A percentile compares a stretch with the other conserved stretches of the same genome.
Conservation (phyloP, 2,113 vertebrate species). For the Pluvialis apricaria region DNA sequence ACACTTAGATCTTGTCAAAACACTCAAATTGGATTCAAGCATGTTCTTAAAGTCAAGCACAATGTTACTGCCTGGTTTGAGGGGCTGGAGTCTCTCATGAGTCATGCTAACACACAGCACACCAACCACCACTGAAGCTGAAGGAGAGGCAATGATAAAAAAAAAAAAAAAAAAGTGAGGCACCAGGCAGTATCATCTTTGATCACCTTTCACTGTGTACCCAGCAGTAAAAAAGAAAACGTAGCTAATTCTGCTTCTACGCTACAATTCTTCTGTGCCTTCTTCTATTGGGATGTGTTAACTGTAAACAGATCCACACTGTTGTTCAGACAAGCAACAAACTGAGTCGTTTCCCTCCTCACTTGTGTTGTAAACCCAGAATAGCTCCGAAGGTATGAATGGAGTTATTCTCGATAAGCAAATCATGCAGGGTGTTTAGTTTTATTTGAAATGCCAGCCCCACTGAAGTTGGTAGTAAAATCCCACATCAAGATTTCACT, state of each 20-base stretch:
- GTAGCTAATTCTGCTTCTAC: neutral
- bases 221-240: neutral
- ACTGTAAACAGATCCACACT: neutral
- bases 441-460: neutral
- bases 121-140: neutral
- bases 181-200: neutral
- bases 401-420: neutral
- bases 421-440: neutral
- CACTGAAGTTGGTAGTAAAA: neutral
- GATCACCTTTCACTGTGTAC: neutral
- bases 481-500: neutral
- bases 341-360: neutral
- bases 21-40: neutral
- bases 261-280: accelerated
- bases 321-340: neutral
- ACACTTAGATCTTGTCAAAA: neutral
- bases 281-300: neutral
- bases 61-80: neutral
- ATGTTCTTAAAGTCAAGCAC: neutral
- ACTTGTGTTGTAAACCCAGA: neutral
- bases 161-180: neutral
- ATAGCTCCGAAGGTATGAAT: neutral
- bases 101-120: neutral
- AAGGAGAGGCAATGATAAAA: neutral
- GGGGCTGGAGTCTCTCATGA: neutral